Conservation (phyloP, 2,113 vertebrate genomes). For the Notechis scutatus region DNA sequence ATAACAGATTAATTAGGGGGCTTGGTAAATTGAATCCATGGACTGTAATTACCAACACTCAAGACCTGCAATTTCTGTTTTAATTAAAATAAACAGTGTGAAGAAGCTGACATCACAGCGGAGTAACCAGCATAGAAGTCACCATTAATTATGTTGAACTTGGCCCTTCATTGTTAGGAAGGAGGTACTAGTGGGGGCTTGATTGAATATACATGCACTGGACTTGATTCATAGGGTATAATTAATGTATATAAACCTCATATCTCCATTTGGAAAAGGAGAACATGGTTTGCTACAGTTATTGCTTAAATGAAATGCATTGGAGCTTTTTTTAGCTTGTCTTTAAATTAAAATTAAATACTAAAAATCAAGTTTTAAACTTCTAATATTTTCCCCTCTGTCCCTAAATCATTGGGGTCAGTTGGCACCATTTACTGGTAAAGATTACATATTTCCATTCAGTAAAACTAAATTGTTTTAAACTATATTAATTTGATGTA, state of each 20-base stretch:
- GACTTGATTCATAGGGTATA: conserved; percentile 55
- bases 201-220: conserved; percentile 50
- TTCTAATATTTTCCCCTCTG: not conserved
- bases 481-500: not conserved
- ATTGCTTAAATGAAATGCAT: accelerated
- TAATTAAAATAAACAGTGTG: conserved; percentile 84
- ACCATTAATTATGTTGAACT: conserved; percentile 75
- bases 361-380: not conserved
- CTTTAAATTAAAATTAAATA: conserved; percentile 22
- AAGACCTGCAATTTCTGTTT: conserved; percentile 81
- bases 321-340: conserved; percentile 18
- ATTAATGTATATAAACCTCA: conserved; percentile 56
- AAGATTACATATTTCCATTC: not conserved
- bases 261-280: conserved; percentile 46
- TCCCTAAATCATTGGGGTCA: not conserved
- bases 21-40: conserved; percentile 75
- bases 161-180: conserved; percentile 62
- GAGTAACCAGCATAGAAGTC: conserved; percentile 72
- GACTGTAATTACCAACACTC: conserved; percentile 77
- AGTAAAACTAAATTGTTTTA: not conserved
- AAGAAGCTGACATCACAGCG: conserved; percentile 77
- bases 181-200: conserved; percentile 12
- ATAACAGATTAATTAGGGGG: conserved; percentile 81
- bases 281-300: conserved; percentile 40
- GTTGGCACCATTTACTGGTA: not conserved